Evolutionary conservation across 2,797 vertebrate genomes (phyloP).

Genomic region (Xenopus petersii): DNA sequence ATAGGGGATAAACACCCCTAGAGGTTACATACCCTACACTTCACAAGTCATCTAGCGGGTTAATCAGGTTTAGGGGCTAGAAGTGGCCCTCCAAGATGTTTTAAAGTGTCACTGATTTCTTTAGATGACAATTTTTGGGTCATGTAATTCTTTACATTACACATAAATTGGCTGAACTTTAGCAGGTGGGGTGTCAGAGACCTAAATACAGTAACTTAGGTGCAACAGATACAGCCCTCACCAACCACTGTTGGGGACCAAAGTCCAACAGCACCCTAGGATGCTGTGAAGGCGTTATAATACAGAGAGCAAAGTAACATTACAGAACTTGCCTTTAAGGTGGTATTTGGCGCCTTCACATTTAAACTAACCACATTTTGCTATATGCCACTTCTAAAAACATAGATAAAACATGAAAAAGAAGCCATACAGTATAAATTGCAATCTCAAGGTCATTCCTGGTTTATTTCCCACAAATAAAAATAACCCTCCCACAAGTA

Average conservation of each 20-base stretch:
- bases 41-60: conserved; percentile 47
- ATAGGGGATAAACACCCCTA: too few species aligned
- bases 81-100: conserved; percentile 39
- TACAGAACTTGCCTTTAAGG: conserved; percentile 96
- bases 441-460: conserved; percentile 80
- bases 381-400: conserved; percentile 99
- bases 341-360: conserved; percentile 96
- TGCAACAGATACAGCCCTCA: conserved; percentile 88
- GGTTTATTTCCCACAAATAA: conserved; percentile 67
- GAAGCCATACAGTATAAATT: conserved; percentile 92
- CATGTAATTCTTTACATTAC: conserved; percentile 81
- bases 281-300: conserved; percentile 92
- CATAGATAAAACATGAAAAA: conserved; percentile 96
- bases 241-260: conserved; percentile 96
- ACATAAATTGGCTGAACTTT: conserved; percentile 87
- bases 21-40: conserved; percentile 58
- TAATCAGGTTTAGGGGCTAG: too few species aligned
- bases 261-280: conserved; percentile 94
- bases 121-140: too few species aligned
- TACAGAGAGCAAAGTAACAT: conserved; percentile 78
- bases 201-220: conserved; percentile 72
- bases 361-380: conserved; percentile 95
- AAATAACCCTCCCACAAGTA: conserved; percentile 68
- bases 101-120: too few species aligned
- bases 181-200: conserved; percentile 77